Evolutionary conservation across 2,888 invertebrate genomes (phyloP).

Genomic region (Linnaemya tessellans): DNA sequence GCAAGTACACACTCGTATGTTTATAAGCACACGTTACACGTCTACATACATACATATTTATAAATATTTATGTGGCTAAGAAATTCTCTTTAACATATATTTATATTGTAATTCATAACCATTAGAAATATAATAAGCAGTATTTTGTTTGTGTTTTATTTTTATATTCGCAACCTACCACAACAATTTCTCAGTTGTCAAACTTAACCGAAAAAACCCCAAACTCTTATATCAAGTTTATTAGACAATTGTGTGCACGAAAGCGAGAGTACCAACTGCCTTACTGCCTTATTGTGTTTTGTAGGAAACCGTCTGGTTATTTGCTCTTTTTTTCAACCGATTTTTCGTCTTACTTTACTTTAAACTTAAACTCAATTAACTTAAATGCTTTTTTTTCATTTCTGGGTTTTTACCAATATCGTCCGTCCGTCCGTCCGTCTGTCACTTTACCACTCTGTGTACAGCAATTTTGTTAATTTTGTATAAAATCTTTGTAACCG

Average conservation of each 20-base stretch:
- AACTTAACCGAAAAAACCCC: neutral
- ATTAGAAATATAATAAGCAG: conserved; percentile 2
- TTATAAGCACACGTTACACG: neutral
- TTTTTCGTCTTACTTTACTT: conserved; percentile 52
- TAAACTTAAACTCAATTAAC: conserved; percentile 67
- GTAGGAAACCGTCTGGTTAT: conserved; percentile 67
- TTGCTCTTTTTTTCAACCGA: conserved; percentile 33
- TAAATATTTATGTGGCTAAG: neutral
- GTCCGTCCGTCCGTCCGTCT: conserved; percentile 23
- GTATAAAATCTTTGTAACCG: conserved; percentile 79
- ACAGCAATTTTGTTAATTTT: conserved; percentile 73
- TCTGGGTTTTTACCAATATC: conserved; percentile 69
- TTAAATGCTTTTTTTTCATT: conserved; percentile 32
- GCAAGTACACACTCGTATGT: neutral
- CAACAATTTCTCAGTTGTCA: conserved; percentile 60
- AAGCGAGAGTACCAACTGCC: conserved; percentile 9
- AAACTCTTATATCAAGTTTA: conserved; percentile 71
- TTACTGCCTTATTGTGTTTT: conserved; percentile 51
- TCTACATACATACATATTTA: neutral
- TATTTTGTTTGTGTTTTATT: neutral
- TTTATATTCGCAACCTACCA: conserved; percentile 63
- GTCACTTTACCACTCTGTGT: conserved; percentile 44
- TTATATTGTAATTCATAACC: neutral
- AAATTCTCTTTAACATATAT: conserved; percentile 35
- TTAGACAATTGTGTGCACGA: conserved; percentile 30